Evolutionary conservation across 1,140 invertebrate genomes (phyloP).

Genomic region (Ladona fulva): DNA sequence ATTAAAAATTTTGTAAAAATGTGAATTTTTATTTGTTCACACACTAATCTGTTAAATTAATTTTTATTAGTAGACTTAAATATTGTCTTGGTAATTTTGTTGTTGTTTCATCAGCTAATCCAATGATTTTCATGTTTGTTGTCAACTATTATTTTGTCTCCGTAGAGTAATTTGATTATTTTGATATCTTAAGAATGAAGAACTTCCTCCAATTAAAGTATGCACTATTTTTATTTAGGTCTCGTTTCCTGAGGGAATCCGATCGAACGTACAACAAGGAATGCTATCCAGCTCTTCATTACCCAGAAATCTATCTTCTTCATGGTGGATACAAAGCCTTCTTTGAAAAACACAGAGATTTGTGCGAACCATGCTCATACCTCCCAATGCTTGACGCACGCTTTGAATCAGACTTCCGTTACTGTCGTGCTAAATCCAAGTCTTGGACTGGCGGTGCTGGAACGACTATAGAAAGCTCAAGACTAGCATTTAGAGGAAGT

Average conservation of each 20-base stretch:
- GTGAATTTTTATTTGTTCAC: no score
- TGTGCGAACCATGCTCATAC: slow-evolving; percentile 71
- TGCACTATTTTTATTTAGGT: slow-evolving; percentile 44
- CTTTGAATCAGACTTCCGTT: slow-evolving; percentile 57
- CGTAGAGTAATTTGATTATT: no score
- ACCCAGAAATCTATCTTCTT: slow-evolving; percentile 91
- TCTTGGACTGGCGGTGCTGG: slow-evolving; percentile 50
- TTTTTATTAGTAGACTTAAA: no score
- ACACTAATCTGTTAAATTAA: no score
- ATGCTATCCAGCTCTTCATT: slow-evolving; percentile 77
- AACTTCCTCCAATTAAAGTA: no score
- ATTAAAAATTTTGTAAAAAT: no score
- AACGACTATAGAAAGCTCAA: neutral
- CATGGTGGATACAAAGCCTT: slow-evolving; percentile 92
- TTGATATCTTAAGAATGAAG: no score
- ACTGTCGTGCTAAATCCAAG: slow-evolving; percentile 70
- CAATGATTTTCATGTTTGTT: no score
- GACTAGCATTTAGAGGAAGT: neutral
- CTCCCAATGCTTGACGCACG: slow-evolving; percentile 69
- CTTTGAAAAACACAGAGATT: slow-evolving; percentile 54
- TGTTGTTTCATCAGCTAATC: no score
- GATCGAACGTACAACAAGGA: slow-evolving; percentile 77
- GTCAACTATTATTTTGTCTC: no score
- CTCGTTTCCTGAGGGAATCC: slow-evolving; percentile 68
- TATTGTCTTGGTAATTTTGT: no score